Conservation (phyloP, 2,888 invertebrate species). For the Acanthosoma haemorrhoidale region DNA sequence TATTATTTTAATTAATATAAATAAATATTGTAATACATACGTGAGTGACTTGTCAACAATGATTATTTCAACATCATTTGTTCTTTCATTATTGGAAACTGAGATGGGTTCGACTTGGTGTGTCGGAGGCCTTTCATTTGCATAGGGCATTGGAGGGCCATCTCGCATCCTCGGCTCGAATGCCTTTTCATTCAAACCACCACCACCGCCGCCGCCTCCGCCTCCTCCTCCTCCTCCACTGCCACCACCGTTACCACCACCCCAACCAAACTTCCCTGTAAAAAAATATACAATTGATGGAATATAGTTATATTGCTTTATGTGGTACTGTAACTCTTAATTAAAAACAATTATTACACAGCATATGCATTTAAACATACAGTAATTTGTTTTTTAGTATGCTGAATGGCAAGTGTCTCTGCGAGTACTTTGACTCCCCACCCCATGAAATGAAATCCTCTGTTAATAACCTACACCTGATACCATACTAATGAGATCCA, state of each 20-base stretch:
- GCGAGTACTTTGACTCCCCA: no score
- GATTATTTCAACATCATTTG: conserved; percentile 86
- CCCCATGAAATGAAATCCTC: no score
- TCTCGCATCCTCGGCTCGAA: conserved; percentile 1
- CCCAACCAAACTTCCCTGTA: neutral
- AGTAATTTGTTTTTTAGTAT: no score
- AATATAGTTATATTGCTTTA: no score
- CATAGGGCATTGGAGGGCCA: neutral
- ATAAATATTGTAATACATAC: conserved; percentile 54
- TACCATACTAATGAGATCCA: no score
- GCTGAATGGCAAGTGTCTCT: no score
- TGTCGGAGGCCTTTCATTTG: neutral
- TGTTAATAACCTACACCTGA: no score
- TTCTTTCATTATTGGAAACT: conserved; percentile 38
- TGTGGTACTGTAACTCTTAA: neutral
- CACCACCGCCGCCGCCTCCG: neutral
- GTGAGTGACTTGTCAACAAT: conserved; percentile 74
- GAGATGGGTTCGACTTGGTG: conserved; percentile 12
- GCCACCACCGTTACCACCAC: neutral
- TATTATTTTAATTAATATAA: no score
- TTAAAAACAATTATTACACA: neutral
- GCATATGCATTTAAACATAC: no score
- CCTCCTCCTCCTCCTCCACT: neutral
- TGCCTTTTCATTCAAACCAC: conserved; percentile 22
- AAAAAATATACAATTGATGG: no score